Base-by-base conservation (phyloP, 1,140 invertebrate species). In the Probaryconus sp. region DNA sequence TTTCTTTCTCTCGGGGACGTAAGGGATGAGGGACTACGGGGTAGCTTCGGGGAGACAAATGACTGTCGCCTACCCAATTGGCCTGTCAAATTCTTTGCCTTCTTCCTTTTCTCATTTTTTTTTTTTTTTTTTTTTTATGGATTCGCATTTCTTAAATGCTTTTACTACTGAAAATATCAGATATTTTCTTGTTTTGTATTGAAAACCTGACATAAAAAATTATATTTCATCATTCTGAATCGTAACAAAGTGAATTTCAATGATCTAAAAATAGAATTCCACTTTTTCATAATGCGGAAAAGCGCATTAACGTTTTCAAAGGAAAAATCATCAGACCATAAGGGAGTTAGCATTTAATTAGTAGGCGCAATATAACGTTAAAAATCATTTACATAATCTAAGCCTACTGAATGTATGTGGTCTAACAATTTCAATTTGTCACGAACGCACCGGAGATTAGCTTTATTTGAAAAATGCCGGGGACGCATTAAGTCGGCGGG, bases 51-150 rank as follows among this genome's bases (percentile, higher is more conserved):
- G 45, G 68, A 78, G 72, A 78, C 76, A 76, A 78, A 78, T 76
- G 76, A 76, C 69, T 76, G 68, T 78, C 76, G 63, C 72, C 61
- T 55, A 56, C 45, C 42, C 63, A 75, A 78, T 78, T 78, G 74
- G 63, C 64, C 58, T 65, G 75, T 65, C 75, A 77, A 61, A 56
- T 56, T 56, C 47, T 28, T 60, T 71, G 43, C 50, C 33, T 48
- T 28, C 7, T 53, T 63, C 45, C 11, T 3, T 65, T 37, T 5
- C 38, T 38, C n/a, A n/a, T n/a, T n/a, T 60, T 71, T 48, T 56
- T 38, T 48, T 28, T 10, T 53, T 63, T 48, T 14, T 3, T 65
- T 37, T 5, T 43, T 38, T 48, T 35, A 16, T 30, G 11, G 28
- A 51, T 26, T 42, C 61, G 16, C 60, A 63, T 63, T 50, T 63